Evolutionary conservation across 2,113 vertebrate genomes (phyloP), one percentile per base, ranked within the genome.

Genomic region (Lonchura striata): DNA sequence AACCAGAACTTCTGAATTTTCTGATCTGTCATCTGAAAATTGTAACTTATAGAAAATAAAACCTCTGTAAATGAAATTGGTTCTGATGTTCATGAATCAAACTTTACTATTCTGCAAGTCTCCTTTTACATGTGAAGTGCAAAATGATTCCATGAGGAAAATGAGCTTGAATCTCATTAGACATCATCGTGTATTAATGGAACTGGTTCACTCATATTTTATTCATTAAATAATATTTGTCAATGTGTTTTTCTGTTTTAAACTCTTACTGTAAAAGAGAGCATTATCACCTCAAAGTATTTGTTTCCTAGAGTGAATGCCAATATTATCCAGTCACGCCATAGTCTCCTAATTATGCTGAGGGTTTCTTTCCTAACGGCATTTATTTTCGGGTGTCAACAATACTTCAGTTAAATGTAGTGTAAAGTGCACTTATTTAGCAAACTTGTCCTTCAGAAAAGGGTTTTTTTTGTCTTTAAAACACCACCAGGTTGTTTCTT

Each of bases 141-240:
- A 74, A 46, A 60, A 37, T 61, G 50, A 25, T 54, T 77, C 47
- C 16, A 10, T 24, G 35, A 87, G n/a, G 44, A 72, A 88, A 94
- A 86, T 33, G 17, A 35, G 10, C 86, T 85, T 78, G 71, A 97
- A 57, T 96, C 61, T 92, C 52, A 74, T 94, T 96, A 86, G 35
- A 78, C 42, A 39, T 75, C 31, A 37, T 49, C 71, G 14, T 59
- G 71, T 97, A 94, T 95, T 93, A 97, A 97, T 92, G 96, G 86
- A 82, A 95, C 82, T 71, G 64, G 46, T 75, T 92, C 22, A 16
- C 91, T 98, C 97, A 97, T 98, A 96, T 97, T 98, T 98, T 97
- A 98, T 98, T 98, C 91, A 98, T 96, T 94, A 97, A 97, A 97
- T 97, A 95, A 94, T 96, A 90, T 97, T 95, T 97, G 96, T 95